Percentiles rank a stretch among this genome's conserved stretches.
Evolutionary conservation across 1,140 invertebrate genomes (phyloP).

Genomic region (Orius laevigatus): DNA sequence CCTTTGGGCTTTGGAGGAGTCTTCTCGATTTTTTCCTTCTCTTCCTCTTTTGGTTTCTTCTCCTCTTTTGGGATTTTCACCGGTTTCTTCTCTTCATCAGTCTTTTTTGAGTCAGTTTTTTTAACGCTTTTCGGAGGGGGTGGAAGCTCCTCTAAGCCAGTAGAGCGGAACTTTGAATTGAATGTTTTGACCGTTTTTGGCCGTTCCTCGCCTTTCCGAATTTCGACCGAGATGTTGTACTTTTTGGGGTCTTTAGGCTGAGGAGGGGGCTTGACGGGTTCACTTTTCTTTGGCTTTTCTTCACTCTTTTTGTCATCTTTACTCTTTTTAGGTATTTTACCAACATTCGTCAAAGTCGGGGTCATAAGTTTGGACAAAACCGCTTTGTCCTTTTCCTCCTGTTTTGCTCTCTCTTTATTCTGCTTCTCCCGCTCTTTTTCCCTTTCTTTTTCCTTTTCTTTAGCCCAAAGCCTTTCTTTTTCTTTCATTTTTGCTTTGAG

Average conservation of each 20-base stretch:
- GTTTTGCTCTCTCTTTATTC: conserved; percentile 26
- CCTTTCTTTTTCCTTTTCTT: conserved; percentile 27
- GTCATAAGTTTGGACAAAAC: conserved; percentile 44
- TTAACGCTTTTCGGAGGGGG: conserved; percentile 23
- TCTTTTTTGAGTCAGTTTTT: not conserved
- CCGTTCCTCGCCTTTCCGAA: conserved; percentile 46
- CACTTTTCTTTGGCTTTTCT: conserved; percentile 19
- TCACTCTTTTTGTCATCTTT: conserved; percentile 23
- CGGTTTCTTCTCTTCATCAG: not conserved
- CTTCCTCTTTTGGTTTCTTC: conserved; percentile 18
- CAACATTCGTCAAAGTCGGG: conserved; percentile 45
- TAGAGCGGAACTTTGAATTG: conserved; percentile 72
- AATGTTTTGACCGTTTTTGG: conserved; percentile 78
- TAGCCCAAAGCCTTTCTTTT: conserved; percentile 27
- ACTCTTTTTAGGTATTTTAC: conserved; percentile 56
- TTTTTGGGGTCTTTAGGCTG: conserved; percentile 37
- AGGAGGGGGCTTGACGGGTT: conserved; percentile 15
- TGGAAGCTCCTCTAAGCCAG: conserved; percentile 64
- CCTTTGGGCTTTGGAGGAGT: conserved; percentile 76
- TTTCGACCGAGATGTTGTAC: conserved; percentile 62
- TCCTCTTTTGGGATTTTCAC: conserved; percentile 21
- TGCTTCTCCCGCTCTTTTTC: conserved; percentile 17
- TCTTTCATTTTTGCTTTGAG: conserved; percentile 23
- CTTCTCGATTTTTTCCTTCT: conserved; percentile 46
- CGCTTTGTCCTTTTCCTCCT: conserved; percentile 49